Percentiles rank a stretch among this genome's conserved stretches.
phyloP scores from a whole-genome alignment of 2,888 invertebrate species.

The Stictocephala bisonia region DNA sequence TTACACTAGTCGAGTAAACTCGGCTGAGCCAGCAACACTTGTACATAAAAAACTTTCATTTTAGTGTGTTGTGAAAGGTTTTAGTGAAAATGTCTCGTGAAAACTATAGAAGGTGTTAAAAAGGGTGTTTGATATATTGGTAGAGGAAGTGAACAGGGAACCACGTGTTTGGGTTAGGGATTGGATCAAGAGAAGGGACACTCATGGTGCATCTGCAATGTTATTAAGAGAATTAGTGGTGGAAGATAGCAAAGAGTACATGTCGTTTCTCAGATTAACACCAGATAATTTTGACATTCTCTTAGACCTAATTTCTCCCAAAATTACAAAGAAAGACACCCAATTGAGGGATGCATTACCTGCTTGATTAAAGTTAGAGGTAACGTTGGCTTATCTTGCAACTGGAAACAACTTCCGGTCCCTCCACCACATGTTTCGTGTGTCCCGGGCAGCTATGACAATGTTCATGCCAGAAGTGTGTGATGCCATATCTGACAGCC shows the following conservation, averaged over 20 bases:
- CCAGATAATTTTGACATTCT: constrained; percentile 37
- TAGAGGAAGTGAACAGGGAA: constrained; percentile 42
- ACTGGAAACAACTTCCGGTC: constrained; percentile 45
- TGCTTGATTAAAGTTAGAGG: constrained; percentile 39
- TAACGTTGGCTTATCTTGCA: constrained; percentile 39
- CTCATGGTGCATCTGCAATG: constrained; percentile 41
- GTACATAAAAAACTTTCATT: too few relatives aligned
- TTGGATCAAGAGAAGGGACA: constrained; percentile 44
- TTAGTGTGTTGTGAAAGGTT: too few relatives aligned
- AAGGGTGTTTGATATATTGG: neutral
- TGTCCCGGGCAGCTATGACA: constrained; percentile 41
- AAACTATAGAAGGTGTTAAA: too few relatives aligned
- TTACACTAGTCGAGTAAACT: too few relatives aligned
- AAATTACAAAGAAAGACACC: constrained; percentile 41
- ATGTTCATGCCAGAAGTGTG: constrained; percentile 31
- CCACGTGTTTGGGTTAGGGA: constrained; percentile 44
- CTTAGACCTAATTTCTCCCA: constrained; percentile 22
- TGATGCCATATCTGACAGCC: too few relatives aligned
- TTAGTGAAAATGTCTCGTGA: too few relatives aligned
- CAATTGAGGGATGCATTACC: constrained; percentile 37
- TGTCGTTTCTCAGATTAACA: constrained; percentile 43
- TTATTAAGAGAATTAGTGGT: constrained; percentile 44
- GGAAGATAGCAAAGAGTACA: constrained; percentile 46
- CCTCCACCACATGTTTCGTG: constrained; percentile 38
- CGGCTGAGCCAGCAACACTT: too few relatives aligned